A percentile compares a stretch with the other conserved stretches of the same genome.
phyloP scores from a whole-genome alignment of 2,113 vertebrate genomes.

The Halichoerus grypus region DNA sequence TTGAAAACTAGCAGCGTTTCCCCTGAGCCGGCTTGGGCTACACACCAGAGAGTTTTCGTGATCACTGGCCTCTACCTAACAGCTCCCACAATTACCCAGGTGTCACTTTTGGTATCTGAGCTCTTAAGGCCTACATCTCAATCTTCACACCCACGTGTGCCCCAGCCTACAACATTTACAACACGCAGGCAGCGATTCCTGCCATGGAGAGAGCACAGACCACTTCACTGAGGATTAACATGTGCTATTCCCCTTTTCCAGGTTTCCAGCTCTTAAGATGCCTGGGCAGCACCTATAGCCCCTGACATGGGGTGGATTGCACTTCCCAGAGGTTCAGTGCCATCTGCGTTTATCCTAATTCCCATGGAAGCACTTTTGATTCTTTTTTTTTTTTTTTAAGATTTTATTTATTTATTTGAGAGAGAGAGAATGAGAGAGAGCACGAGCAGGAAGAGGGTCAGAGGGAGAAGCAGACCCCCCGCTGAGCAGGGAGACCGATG shows the following conservation, averaged over 20 bases:
- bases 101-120: neutral
- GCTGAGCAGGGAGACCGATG: too few relatives aligned
- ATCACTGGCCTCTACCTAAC: neutral
- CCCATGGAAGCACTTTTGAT: neutral
- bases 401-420: too few relatives aligned
- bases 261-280: neutral
- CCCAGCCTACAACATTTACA: neutral
- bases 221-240: neutral
- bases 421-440: too few relatives aligned
- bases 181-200: neutral
- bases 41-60: neutral
- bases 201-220: neutral
- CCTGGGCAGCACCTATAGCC: neutral
- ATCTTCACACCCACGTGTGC: neutral
- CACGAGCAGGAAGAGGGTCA: too few relatives aligned
- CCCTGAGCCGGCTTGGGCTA: neutral
- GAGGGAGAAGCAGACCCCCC: too few relatives aligned
- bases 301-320: neutral
- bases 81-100: neutral
- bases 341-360: neutral
- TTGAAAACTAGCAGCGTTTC: neutral
- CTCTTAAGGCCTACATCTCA: neutral
- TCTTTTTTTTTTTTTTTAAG: too few relatives aligned
- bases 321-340: neutral
- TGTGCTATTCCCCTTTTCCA: neutral